phyloP scores from a whole-genome alignment of 2,113 vertebrate genomes.

The Sylvietta virens region DNA sequence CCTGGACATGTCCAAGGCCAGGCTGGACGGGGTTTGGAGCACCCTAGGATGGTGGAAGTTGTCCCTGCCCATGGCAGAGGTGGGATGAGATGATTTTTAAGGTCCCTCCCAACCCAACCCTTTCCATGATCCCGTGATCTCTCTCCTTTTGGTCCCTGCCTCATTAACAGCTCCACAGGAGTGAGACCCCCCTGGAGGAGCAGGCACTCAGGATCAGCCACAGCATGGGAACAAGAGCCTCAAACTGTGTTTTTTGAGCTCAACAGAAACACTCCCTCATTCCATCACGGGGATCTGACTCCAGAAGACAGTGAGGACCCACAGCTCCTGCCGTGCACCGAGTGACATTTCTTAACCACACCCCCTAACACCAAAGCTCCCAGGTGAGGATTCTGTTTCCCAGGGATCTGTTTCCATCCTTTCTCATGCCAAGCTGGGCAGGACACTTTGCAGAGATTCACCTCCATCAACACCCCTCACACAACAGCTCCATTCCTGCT shows the following conservation, averaged over 20 bases:
- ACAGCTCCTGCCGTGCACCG: not conserved
- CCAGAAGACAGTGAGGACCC: accelerated
- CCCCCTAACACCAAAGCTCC: accelerated
- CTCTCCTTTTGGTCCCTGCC: not conserved
- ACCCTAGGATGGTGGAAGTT: accelerated
- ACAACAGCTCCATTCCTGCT: not conserved
- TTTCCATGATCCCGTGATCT: not conserved
- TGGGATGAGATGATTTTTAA: accelerated
- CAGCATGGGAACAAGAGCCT: not conserved
- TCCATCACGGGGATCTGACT: not conserved
- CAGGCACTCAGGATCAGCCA: not conserved
- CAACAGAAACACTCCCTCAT: not conserved
- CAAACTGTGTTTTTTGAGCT: not conserved
- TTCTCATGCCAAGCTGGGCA: not conserved
- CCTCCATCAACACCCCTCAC: not conserved
- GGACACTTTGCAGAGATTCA: not conserved
- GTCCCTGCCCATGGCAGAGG: not conserved
- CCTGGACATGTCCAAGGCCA: not conserved
- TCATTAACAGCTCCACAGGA: not conserved
- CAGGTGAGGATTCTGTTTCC: not conserved
- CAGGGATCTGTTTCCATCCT: not conserved
- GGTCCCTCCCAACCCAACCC: not conserved
- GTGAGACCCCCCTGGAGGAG: not conserved
- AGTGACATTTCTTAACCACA: no score
- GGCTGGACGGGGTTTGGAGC: accelerated